phyloP scores from a whole-genome alignment of 1,140 invertebrate species.

The Drosophila oshimai region DNA sequence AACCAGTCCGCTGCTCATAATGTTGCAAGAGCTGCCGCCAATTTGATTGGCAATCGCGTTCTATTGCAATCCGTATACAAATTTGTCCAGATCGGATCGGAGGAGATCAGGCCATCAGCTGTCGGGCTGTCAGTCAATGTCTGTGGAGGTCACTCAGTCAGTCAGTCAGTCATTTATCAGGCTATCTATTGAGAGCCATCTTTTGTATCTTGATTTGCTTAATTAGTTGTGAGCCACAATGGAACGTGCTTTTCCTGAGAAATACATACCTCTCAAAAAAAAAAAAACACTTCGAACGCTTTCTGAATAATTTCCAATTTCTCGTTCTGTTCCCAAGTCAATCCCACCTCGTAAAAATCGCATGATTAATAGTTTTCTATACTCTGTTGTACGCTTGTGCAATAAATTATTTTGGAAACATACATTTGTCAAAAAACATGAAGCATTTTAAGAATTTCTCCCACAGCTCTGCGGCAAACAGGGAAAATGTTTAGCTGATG shows the following conservation, averaged over 20 bases:
- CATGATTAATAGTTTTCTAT: slow-evolving; percentile 62
- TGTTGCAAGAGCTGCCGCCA: slow-evolving; percentile 31
- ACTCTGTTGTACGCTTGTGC: slow-evolving; percentile 27
- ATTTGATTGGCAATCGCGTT: slow-evolving; percentile 60
- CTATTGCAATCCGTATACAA: slow-evolving; percentile 32
- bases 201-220: slow-evolving; percentile 71
- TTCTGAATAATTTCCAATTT: slow-evolving; percentile 6
- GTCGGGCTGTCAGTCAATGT: slow-evolving; percentile 50
- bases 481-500: slow-evolving; percentile 27
- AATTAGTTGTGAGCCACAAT: slow-evolving; percentile 53
- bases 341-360: slow-evolving; percentile 33
- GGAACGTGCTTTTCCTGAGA: background rate
- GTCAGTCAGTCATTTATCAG: slow-evolving; percentile 43
- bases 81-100: slow-evolving; percentile 45
- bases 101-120: slow-evolving; percentile 40
- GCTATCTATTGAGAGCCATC: slow-evolving; percentile 53
- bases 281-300: slow-evolving; percentile 8
- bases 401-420: slow-evolving; percentile 51
- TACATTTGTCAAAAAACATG: slow-evolving; percentile 47
- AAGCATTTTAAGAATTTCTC: slow-evolving; percentile 36
- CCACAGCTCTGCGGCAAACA: background rate
- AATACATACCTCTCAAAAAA: background rate
- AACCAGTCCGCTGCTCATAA: background rate
- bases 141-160: slow-evolving; percentile 33
- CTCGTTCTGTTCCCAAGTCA: background rate